phyloP scores from a whole-genome alignment of 2,797 vertebrate genomes.

The Parambassis ranga region DNA sequence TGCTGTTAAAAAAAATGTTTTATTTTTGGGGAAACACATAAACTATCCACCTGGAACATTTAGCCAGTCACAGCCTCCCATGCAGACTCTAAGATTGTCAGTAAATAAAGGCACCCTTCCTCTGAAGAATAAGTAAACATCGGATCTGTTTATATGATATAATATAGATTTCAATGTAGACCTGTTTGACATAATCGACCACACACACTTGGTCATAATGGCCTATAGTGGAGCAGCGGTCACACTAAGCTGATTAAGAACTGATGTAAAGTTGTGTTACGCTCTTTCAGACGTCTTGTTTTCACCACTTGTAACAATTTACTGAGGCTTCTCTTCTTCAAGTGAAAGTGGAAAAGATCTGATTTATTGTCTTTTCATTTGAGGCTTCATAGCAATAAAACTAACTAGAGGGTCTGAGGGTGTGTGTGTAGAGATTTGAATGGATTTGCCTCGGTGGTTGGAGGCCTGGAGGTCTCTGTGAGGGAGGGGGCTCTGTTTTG shows the following conservation, averaged over 20 bases:
- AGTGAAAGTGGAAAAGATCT: neutral
- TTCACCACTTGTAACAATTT: too few relatives aligned
- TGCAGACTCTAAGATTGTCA: too few relatives aligned
- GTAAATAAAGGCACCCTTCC: too few relatives aligned
- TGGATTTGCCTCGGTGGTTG: constrained; percentile 25
- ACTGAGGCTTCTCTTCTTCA: constrained; percentile 1
- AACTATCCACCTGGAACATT: too few relatives aligned
- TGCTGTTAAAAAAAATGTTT: too few relatives aligned
- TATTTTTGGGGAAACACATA: too few relatives aligned
- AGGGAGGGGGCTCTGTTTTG: constrained; percentile 56
- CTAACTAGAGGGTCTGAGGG: constrained; percentile 2
- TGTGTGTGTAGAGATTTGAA: constrained; percentile 33
- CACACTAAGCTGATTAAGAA: neutral
- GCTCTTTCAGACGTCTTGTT: constrained; percentile 8
- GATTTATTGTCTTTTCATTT: constrained; percentile 44
- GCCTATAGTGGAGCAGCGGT: neutral
- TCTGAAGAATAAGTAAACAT: too few relatives aligned
- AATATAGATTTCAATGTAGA: too few relatives aligned
- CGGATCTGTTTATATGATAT: too few relatives aligned
- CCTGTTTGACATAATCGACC: neutral
- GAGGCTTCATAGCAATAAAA: constrained; percentile 31
- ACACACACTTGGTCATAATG: neutral
- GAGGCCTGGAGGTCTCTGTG: constrained; percentile 3
- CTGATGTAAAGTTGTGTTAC: neutral
- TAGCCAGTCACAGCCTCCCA: too few relatives aligned